Conservation (phyloP, 1,140 invertebrate species). For the Nasonia longicornis region DNA sequence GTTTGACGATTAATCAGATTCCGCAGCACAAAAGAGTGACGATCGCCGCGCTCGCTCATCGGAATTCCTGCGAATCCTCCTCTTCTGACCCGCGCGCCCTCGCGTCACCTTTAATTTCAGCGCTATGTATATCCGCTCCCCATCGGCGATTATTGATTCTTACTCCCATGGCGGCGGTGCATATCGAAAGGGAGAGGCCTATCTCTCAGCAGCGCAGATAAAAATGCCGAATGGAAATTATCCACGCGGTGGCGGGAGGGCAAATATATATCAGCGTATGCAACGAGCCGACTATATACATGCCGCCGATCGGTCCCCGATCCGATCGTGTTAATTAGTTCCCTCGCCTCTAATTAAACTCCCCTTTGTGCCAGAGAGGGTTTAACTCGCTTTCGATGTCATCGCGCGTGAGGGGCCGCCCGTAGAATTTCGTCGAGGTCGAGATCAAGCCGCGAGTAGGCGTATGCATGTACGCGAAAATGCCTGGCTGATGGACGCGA, state of each 20-base stretch:
- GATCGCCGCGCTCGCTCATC: neutral
- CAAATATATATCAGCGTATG: conserved; percentile 8
- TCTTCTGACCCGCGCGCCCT: neutral
- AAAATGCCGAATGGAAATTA: conserved; percentile 39
- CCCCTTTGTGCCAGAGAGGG: conserved; percentile 53
- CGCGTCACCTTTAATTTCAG: neutral
- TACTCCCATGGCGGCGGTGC: neutral
- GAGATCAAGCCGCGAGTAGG: conserved; percentile 11
- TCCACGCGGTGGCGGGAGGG: neutral
- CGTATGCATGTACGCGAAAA: neutral
- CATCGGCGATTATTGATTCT: conserved; percentile 34
- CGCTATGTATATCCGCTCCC: no score
- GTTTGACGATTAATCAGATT: neutral
- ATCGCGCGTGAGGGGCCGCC: conserved; percentile 6
- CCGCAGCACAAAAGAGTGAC: neutral
- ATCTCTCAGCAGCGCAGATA: neutral
- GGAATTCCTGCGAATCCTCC: neutral
- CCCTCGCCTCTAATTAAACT: conserved; percentile 64
- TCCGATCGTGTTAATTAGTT: conserved; percentile 60
- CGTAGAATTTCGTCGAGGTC: neutral
- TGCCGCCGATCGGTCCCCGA: conserved; percentile 45
- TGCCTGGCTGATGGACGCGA: neutral
- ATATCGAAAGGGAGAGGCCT: neutral
- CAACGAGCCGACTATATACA: conserved; percentile 40
- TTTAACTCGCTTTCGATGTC: conserved; percentile 16